Evolutionary conservation across 1,140 invertebrate species (phyloP).

Genomic region (Drosophila hydei): DNA sequence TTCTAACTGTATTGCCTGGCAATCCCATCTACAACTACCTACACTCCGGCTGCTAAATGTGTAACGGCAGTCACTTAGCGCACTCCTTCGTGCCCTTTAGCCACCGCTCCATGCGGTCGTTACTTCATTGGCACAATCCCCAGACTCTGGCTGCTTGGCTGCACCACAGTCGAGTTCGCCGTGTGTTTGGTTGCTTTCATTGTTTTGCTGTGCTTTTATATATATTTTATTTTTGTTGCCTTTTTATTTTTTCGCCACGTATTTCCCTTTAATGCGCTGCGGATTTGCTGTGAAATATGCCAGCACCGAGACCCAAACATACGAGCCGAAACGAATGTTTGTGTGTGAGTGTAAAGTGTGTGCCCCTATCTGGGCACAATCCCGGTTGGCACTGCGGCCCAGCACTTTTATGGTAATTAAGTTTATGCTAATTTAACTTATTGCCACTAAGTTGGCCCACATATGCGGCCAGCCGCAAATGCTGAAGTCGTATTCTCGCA

Average conservation of each 20-base stretch:
- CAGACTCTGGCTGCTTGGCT: slow-evolving; percentile 44
- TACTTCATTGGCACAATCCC: slow-evolving; percentile 81
- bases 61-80: slow-evolving; percentile 76
- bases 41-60: slow-evolving; percentile 61
- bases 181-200: slow-evolving; percentile 51
- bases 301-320: slow-evolving; percentile 31
- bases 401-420: slow-evolving; percentile 81
- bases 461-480: slow-evolving; percentile 76
- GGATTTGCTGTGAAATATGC: slow-evolving; percentile 78
- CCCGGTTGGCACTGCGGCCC: slow-evolving; percentile 66
- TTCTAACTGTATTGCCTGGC: slow-evolving; percentile 64
- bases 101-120: slow-evolving; percentile 57
- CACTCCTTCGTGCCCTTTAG: slow-evolving; percentile 23
- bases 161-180: slow-evolving; percentile 24
- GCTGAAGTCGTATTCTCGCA: slow-evolving; percentile 18
- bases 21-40: slow-evolving; percentile 60
- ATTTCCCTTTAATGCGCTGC: slow-evolving; percentile 81
- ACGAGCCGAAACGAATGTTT: neutral
- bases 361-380: slow-evolving; percentile 45
- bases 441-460: slow-evolving; percentile 81
- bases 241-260: slow-evolving; percentile 67
- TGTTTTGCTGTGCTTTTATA: slow-evolving; percentile 66
- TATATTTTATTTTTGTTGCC: slow-evolving; percentile 27
- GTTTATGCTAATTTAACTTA: slow-evolving; percentile 82
- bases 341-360: neutral